Base-by-base conservation (phyloP, 2,797 vertebrate genomes). In the Gymnocypris eckloni region DNA sequence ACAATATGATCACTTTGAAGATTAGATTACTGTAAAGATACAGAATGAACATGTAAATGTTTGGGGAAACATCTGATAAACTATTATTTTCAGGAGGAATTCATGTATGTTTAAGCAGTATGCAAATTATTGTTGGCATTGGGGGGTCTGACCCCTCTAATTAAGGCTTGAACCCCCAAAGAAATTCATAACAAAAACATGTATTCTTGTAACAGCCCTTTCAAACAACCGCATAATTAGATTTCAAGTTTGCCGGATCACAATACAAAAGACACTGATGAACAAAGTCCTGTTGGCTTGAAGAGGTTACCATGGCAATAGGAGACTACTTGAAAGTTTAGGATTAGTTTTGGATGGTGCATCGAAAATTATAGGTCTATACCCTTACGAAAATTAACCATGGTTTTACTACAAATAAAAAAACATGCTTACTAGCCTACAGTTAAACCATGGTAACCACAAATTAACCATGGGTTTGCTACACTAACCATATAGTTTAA, bases 201-300 rank as follows among this genome's bases (percentile, higher is more conserved):
- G 11, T 22, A 56, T 77, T 56, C 50, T 77, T 77, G 4, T 16
- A 59, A 41, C 52, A 59, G 12, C 37, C 54, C 25, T 56, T 61
- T 79, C 54, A 61, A 79, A 64, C n/a, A 61, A 61, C 37, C 7
- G 2, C 52, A 18, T 13, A 79, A 45, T 79, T 79, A 18, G 76
- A 61, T 79, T 61, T 43, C 33, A 15, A 56, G 33, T 61, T 61
- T 25, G 4, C 20, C 52, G n/a, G 50, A 39, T 76, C 50, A 54
- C 28, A 76, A 22, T 7, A 39, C 66, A 54, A 77, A 39, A 77
- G 37, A 77, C 3, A 2, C 54, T 3, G 52, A 8, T 15, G 13
- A 25, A 61, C 54, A 43, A 39, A 79, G 22, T 22, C 1, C 10
- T 12, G 22, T 25, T 78, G 2, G 28, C 18, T 61, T 79, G 22